Conservation (phyloP, 2,113 vertebrate genomes). For the Cettia cetti region DNA sequence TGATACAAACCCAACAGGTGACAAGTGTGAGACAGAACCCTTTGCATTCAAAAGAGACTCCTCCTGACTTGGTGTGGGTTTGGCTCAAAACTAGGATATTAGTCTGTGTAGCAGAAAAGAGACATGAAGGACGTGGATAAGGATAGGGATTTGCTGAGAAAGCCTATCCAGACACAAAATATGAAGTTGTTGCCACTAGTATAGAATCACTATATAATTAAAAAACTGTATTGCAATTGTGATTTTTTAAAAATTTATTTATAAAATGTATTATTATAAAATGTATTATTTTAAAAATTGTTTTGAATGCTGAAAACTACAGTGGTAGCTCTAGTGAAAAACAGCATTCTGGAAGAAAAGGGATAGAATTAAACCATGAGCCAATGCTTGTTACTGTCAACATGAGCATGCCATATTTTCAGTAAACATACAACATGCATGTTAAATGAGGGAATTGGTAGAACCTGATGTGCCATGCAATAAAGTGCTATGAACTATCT, state of each 20-base stretch:
- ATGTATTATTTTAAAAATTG: not conserved
- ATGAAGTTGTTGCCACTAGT: not conserved
- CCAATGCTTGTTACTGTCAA: not conserved
- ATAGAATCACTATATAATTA: not conserved
- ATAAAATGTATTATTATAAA: no score
- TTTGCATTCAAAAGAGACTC: not conserved
- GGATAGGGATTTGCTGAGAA: not conserved
- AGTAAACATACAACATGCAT: not conserved
- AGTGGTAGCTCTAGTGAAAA: not conserved
- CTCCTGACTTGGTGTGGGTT: not conserved
- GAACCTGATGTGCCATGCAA: not conserved
- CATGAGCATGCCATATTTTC: not conserved
- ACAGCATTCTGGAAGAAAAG: not conserved
- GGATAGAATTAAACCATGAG: not conserved
- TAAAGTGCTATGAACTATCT: not conserved
- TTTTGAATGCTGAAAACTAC: not conserved
- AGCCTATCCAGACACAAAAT: not conserved
- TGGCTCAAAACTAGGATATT: not conserved
- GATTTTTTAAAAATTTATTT: no score
- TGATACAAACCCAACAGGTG: not conserved
- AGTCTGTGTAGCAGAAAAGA: not conserved
- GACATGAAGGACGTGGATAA: not conserved
- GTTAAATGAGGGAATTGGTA: not conserved
- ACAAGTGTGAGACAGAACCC: not conserved
- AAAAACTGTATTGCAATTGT: not conserved